phyloP scores from a whole-genome alignment of 2,113 vertebrate species.

The Sinocyclocheilus rhinocerous region DNA sequence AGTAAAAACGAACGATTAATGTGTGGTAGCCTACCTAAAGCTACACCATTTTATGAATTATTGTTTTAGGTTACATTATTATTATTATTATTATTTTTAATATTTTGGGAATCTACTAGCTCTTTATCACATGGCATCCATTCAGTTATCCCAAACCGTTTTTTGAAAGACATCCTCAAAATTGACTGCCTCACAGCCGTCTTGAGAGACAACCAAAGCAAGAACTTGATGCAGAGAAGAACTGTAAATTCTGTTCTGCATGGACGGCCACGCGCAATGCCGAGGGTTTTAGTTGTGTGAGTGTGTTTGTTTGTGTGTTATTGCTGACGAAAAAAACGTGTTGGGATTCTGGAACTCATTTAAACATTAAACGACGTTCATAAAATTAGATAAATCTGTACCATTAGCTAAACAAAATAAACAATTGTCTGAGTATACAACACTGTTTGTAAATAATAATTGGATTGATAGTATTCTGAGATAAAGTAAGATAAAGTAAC shows the following conservation, averaged over 20 bases:
- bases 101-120: not conserved
- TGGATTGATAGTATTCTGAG: not conserved
- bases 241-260: slow-evolving; percentile 48
- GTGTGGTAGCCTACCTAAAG: not conserved
- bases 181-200: not conserved
- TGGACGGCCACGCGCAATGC: slow-evolving; percentile 16
- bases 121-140: not conserved
- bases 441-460: not conserved
- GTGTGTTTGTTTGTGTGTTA: not conserved
- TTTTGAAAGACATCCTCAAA: not conserved
- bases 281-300: not conserved
- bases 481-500: not conserved
- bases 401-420: slow-evolving; percentile 16
- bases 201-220: slow-evolving; percentile 13
- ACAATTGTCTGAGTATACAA: not conserved
- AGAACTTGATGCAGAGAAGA: slow-evolving; percentile 11
- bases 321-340: not conserved
- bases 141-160: not conserved
- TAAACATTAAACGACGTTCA: not conserved
- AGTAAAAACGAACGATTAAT: not conserved
- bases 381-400: not conserved
- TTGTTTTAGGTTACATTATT: too few species aligned
- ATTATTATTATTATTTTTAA: too few species aligned
- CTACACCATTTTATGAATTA: too few species aligned
- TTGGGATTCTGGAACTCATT: not conserved